phyloP scores from a whole-genome alignment of 2,797 vertebrate genomes.

The Macroramphosus scolopax region DNA sequence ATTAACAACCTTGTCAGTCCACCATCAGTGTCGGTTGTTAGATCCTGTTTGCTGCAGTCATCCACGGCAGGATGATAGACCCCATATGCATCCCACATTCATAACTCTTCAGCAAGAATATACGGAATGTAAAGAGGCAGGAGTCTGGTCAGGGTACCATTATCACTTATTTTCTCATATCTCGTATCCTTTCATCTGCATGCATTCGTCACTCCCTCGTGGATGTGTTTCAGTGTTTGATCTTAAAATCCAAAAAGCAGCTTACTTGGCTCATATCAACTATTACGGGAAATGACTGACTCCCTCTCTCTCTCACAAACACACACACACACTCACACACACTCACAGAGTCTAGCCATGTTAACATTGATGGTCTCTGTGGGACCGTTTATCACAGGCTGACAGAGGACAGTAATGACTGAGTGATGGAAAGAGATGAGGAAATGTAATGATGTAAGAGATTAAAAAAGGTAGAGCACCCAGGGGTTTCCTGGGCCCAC shows the following conservation, averaged over 20 bases:
- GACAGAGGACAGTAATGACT: conserved; percentile 51
- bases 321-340: conserved; percentile 7
- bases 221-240: neutral
- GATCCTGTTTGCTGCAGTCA: too few species aligned
- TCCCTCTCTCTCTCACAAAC: neutral
- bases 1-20: too few species aligned
- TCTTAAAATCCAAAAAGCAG: neutral
- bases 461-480: conserved; percentile 10
- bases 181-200: neutral
- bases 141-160: too few species aligned
- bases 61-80: too few species aligned
- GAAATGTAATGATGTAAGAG: conserved; percentile 39
- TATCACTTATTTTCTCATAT: too few species aligned
- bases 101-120: too few species aligned
- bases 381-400: conserved; percentile 46
- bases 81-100: too few species aligned
- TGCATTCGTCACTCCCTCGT: neutral
- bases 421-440: conserved; percentile 48
- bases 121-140: too few species aligned
- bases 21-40: too few species aligned
- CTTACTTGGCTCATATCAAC: neutral
- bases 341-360: conserved; percentile 15
- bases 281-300: neutral
- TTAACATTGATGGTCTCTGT: conserved; percentile 39
- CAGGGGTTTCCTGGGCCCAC: conserved; percentile 13